Evolutionary conservation across 1,140 invertebrate species (phyloP), one percentile per base, ranked within the genome.

Genomic region (Agrypnia vestita): DNA sequence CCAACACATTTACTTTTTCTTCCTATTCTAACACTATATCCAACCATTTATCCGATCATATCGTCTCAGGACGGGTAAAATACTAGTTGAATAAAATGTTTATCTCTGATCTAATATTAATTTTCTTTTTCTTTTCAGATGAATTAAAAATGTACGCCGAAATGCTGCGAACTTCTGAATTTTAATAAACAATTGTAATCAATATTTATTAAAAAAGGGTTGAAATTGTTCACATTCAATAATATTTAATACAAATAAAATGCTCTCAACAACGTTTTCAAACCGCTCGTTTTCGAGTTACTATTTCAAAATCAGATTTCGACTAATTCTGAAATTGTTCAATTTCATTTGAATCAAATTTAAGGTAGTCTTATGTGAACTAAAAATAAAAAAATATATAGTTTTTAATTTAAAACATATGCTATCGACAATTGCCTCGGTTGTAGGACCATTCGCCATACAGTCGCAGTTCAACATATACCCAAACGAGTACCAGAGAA

Each of bases 381-480:
- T 69, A 15, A 69, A 67, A 67, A 69, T 46, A 46, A 69, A 47
- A 69, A 17, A 69, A 8, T 47, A n/a, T n/a, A 44, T 9, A 69
- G 35, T 47, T 17, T 4, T 19, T 47, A 47, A 15, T 69, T 69
- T 6, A 62, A 75, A 75, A 75, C 76, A 80, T 83, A 83, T 83
- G 82, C 77, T 83, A 80, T 83, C 82, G 76, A 79, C 82, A 76
- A 79, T 83, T 13, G 79, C 82, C 56, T 80, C 82, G 53, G 79
- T 80, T 47, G 71, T 76, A 25, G 51, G 62, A 64, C 82, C 82
- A 61, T 75, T 67, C 55, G 59, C 81, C 25, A 19, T 56, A 67
- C 71, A 62, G 53, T 51, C 49, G 43, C 67, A 72, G 13, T 47
- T 47, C 75, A 62, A 13, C 15, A 51, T 46, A 15, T 13, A 71